Evolutionary conservation across 2,888 invertebrate genomes (phyloP), one percentile per base, ranked within the genome.

Genomic region (Acrobasis suavella): DNA sequence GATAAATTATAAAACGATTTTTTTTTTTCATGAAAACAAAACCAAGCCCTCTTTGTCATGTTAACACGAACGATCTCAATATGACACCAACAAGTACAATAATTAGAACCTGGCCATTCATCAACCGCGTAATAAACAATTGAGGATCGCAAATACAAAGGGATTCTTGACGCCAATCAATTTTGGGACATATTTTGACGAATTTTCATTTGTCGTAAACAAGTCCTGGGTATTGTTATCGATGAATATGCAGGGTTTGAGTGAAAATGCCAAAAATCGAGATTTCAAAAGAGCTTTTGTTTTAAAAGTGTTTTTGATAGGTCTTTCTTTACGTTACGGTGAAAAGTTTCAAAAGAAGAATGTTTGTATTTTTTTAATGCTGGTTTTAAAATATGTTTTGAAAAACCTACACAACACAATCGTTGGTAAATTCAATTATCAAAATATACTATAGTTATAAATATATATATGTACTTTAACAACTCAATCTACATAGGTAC

Each of bases 91-190:
- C 50, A 50, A 59, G 38, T 16, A 59, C 50, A 51, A 51, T 51
- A 38, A 59, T 50, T 42, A 39, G 56, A 17, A 42, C 22, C 75
- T 68, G 68, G 72, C 73, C 76, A 70, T 72, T 71, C 69, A 75
- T 74, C 72, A 74, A 72, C 73, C 46, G 3, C 68, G 71, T 68
- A 65, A 66, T 66, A 62, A 68, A 73, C 71, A 69, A 73, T 72
- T 32, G 37, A n/a, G 64, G 56, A 52, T 56, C 54, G 64, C 64
- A 65, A 74, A 75, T 74, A 77, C 76, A 77, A 77, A 70, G 69
- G 68, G 67, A 62, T 50, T 62, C 55, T 62, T 55, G 15, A 62
- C 55, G 62, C 62, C 62, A 55, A 62, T 62, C 62, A 62, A 55
- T 61, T 42, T 50, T 12, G 12, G 56, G 37, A 58, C 37, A 61